Conservation (phyloP, 2,113 vertebrate genomes). For the Trinectes maculatus region DNA sequence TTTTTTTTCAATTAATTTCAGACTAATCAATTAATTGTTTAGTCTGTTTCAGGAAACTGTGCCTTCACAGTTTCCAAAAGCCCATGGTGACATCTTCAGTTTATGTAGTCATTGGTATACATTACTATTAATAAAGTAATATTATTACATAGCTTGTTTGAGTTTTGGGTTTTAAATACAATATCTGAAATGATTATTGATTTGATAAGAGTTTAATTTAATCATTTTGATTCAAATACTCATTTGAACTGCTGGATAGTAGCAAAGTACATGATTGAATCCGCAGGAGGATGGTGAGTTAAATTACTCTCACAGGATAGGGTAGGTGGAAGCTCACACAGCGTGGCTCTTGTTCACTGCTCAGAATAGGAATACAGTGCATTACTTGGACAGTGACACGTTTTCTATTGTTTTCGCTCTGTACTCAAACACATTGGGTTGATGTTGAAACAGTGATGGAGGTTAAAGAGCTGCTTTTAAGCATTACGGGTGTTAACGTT, state of each 20-base stretch:
- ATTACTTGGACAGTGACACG: constrained; percentile 61
- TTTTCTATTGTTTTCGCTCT: constrained; percentile 59
- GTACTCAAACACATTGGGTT: constrained; percentile 32
- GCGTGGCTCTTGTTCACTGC: constrained; percentile 55
- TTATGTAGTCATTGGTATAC: not conserved
- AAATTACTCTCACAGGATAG: constrained; percentile 51
- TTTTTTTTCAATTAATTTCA: too few relatives aligned
- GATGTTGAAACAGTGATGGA: constrained; percentile 41
- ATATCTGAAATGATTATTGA: too few relatives aligned
- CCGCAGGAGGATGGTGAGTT: constrained; percentile 31
- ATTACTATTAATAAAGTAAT: too few relatives aligned
- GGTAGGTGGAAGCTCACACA: constrained; percentile 65
- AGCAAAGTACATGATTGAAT: constrained; percentile 21
- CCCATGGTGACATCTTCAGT: not conserved
- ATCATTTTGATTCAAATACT: not conserved
- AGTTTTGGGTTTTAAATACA: too few relatives aligned
- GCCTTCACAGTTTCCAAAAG: not conserved
- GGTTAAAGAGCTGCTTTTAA: constrained; percentile 19
- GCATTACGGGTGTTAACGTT: not conserved
- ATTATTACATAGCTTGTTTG: too few relatives aligned
- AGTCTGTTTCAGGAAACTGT: not conserved
- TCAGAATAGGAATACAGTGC: constrained; percentile 60
- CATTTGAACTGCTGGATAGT: not conserved
- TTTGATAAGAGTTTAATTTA: not conserved
- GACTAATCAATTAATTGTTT: not conserved